Conservation (phyloP, 1,140 invertebrate genomes). For the Orchesella cincta region DNA sequence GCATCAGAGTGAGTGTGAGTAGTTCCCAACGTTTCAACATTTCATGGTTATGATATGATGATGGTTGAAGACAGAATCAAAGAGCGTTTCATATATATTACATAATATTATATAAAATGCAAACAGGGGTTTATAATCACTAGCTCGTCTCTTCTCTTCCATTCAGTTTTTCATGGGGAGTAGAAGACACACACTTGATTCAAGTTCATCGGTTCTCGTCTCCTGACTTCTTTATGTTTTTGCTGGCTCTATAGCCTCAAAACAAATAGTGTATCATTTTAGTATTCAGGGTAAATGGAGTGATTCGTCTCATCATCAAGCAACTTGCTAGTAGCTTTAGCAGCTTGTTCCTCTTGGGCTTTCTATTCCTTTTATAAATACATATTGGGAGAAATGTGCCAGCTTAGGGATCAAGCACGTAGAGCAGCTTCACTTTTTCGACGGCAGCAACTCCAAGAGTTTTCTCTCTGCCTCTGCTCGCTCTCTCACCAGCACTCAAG, state of each 20-base stretch:
- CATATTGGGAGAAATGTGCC: constrained; percentile 4
- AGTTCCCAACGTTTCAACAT: too few species aligned
- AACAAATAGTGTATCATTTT: constrained; percentile 15
- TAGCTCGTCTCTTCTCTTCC: neutral
- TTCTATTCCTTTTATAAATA: constrained; percentile 6
- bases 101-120: too few species aligned
- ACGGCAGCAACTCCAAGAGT: neutral
- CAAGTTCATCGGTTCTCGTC: constrained; percentile 6
- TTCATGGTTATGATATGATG: too few species aligned
- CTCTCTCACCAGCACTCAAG: neutral
- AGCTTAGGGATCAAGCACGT: neutral
- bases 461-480: neutral
- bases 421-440: neutral
- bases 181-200: neutral
- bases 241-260: too few species aligned
- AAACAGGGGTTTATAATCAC: neutral
- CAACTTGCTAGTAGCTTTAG: constrained; percentile 5
- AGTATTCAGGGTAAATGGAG: constrained; percentile 11
- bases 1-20: too few species aligned
- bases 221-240: neutral
- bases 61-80: too few species aligned
- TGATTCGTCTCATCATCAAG: neutral
- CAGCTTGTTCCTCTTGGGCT: constrained; percentile 4
- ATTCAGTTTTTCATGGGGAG: neutral
- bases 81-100: neutral